These are phyloP conservation scores for Hyla sarda DNA, from an alignment of 2,113 vertebrate species.

Conservation along the genomic window DNA sequence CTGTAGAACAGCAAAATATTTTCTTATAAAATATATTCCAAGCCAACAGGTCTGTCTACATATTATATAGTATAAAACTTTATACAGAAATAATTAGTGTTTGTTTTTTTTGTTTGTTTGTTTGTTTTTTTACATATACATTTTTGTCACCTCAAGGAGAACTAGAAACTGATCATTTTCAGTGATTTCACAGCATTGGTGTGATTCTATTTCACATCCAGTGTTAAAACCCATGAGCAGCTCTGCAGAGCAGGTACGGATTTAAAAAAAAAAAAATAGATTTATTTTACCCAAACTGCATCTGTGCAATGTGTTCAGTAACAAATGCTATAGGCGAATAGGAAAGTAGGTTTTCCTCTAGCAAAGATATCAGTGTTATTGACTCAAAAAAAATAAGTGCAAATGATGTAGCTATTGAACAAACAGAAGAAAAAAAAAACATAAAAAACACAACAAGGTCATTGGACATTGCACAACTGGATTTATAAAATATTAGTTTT, in stretches of 20 bases:
- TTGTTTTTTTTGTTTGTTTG: neutral
- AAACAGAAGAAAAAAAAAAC: conserved; percentile 62
- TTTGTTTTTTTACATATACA: conserved; percentile 66
- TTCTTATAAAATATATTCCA: conserved; percentile 77
- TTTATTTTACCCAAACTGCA: conserved; percentile 46
- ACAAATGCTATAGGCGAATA: conserved; percentile 19
- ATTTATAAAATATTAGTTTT: conserved; percentile 6
- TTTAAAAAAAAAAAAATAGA: conserved; percentile 38
- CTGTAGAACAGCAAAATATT: conserved; percentile 62
- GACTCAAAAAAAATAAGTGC: conserved; percentile 72
- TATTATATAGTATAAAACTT: conserved; percentile 72
- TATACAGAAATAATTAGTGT: conserved; percentile 68
- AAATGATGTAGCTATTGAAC: conserved; percentile 69
- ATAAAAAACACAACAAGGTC: conserved; percentile 62
- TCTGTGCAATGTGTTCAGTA: conserved; percentile 52
- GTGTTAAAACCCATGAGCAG: conserved; percentile 69
- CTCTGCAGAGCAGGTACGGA: conserved; percentile 36
- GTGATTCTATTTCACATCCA: conserved; percentile 72
- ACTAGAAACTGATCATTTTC: conserved; percentile 64
- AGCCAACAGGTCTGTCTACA: conserved; percentile 76
- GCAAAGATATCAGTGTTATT: conserved; percentile 49
- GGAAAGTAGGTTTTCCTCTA: conserved; percentile 7
- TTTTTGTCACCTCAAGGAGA: conserved; percentile 42
- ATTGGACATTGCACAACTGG: conserved; percentile 59
- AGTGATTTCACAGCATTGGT: conserved; percentile 74